These are phyloP conservation scores for Acyrthosiphon pisum DNA, from an alignment of 1,140 invertebrate genomes.

Conservation along the genomic window DNA sequence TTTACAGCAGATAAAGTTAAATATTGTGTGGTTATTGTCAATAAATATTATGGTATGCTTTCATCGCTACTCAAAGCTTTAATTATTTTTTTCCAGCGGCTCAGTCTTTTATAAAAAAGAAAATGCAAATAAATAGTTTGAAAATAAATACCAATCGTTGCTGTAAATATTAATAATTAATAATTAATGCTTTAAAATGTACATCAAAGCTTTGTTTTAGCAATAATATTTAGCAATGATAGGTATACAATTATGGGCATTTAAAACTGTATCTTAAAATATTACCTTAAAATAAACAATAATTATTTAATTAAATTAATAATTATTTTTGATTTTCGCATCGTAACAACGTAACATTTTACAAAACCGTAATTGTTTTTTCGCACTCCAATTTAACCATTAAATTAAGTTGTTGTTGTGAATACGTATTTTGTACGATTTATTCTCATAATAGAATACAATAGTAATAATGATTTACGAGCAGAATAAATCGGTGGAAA, in stretches of 20 bases:
- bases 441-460: not conserved
- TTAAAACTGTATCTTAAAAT: not conserved
- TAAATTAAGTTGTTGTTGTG: not conserved
- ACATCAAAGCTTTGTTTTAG: not conserved
- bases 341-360: not conserved
- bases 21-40: not conserved
- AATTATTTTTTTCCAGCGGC: not conserved
- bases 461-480: conserved; percentile 17
- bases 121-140: not conserved
- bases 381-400: not conserved
- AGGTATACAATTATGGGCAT: not conserved
- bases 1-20: not conserved
- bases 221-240: not conserved
- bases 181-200: not conserved
- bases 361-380: not conserved
- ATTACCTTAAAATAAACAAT: not conserved
- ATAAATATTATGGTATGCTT: not conserved
- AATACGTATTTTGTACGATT: not conserved
- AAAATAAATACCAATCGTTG: not conserved
- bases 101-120: not conserved
- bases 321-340: not conserved
- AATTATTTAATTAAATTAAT: not conserved
- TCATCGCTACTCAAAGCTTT: not conserved
- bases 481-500: not conserved
- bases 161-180: not conserved